Evolutionary conservation across 53 echinoderm and acorn worm species (phyloP).

Genomic region (Echinarachnius parma): DNA sequence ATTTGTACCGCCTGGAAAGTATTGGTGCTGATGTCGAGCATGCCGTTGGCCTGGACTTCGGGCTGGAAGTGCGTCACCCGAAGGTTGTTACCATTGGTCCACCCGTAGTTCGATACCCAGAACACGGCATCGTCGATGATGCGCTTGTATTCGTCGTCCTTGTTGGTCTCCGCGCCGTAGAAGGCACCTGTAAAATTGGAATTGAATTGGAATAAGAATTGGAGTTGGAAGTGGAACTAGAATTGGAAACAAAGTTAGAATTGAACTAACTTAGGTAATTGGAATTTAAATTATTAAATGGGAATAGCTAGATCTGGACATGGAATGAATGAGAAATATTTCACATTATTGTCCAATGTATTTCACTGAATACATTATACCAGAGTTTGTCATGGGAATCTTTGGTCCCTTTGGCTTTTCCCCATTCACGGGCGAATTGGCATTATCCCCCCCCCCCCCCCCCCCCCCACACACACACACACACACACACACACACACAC

Average conservation of each 20-base stretch:
- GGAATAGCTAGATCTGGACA: too few relatives aligned
- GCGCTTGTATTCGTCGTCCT: constrained; percentile 72
- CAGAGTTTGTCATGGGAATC: too few relatives aligned
- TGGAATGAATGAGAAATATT: too few relatives aligned
- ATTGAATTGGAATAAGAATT: background rate
- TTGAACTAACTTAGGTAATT: too few relatives aligned
- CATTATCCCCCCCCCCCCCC: too few relatives aligned
- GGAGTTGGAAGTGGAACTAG: background rate
- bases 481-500: too few relatives aligned
- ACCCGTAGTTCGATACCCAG: constrained; percentile 40
- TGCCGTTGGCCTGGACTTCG: constrained; percentile 2
- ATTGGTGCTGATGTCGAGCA: constrained; percentile 57
- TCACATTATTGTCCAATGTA: too few relatives aligned
- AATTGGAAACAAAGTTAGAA: background rate
- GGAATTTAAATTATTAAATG: too few relatives aligned
- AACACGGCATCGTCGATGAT: constrained; percentile 73
- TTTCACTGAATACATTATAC: background rate
- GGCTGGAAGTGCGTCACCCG: constrained; percentile 70
- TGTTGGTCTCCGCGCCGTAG: constrained; percentile 58
- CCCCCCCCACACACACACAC: too few relatives aligned
- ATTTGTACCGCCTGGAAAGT: constrained; percentile 73
- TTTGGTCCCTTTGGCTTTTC: too few relatives aligned
- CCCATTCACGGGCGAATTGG: too few relatives aligned
- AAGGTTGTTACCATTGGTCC: constrained; percentile 25
- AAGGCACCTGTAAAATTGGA: constrained; percentile 53